Evolutionary conservation across 1,140 invertebrate species (phyloP), one percentile per base, ranked within the genome.

Genomic region (Dendroctonus valens): DNA sequence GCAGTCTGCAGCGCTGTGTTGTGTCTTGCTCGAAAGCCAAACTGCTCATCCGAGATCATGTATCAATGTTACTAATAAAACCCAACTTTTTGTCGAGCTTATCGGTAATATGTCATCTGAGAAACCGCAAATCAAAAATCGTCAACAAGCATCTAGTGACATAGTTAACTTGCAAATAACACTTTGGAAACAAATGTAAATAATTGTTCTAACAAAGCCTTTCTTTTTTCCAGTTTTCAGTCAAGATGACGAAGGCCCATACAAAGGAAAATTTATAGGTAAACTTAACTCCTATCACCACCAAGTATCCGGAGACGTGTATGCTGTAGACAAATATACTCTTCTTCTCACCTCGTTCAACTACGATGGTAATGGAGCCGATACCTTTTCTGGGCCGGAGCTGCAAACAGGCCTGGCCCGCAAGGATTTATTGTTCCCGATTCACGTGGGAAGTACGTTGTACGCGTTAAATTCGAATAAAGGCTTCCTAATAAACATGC

Each of bases 331-430:
- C 77, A 89, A 93, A 62, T 91, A 85, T 74, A 96, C 92, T 0
- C 80, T 96, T 38, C 79, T 95, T 0, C 80, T 97, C 48, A 87
- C 87, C 11, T 85, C 87, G 41, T 97, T 97, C 72, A 93, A 87
- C 76, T 97, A 96, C 72, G 94, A 96, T 81, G 94, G 94, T 14
- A 91, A 92, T 57, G 93, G 93, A 7, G 88, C 87, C 37, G 93
- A 95, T 75, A 91, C 92, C 5, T 96, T 93, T 96, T 97, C 77
- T 96, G 92, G 92, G 90, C 92, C 5, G 94, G 94, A 41, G 86
- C 90, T n/a, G 85, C 90, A 0, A 92, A 91, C 72, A 79, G 91
- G 38, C 93, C 93, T 0, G 92, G 92, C 5, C 91, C 92, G 0
- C 89, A 94, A 75, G 94, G 94, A 5, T 95, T 95, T 74, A 93